Base-by-base conservation (phyloP, 2,113 vertebrate species). In the Excalfactoria chinensis region DNA sequence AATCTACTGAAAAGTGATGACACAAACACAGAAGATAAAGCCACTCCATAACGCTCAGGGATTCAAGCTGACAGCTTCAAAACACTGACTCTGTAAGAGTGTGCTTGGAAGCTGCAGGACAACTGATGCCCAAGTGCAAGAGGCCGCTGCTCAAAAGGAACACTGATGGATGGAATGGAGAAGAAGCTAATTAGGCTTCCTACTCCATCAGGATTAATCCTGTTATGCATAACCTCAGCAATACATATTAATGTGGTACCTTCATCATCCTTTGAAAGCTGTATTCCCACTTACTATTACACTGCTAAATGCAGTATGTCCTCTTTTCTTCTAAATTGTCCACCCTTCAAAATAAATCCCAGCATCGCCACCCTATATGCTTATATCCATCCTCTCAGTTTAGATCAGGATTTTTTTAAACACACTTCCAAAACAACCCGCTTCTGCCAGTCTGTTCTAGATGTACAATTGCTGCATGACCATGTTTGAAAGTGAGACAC, bases 1-100 rank as follows among this genome's bases (percentile, higher is more conserved):
- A 85, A 69, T 88, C 66, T 68, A 84, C 83, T 69, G 37, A 75
- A 58, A 95, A 93, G 48, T 41, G 35, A 77, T 84, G 76, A 91
- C 88, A 95, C 48, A 89, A 91, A 85, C 40, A 77, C 20, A 62
- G 11, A 89, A 78, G 48, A 86, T 56, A 83, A 88, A 91, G 46
- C 21, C 43, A 66, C 41, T 87, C 51, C 43, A 89, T 40, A 85
- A 77, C 1, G 7, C 46, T 82, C 56, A 72, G 37, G 60, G 60
- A 76, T 80, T 91, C 72, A 71, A 74, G 35, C 12, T 64, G 44
- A 86, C 66, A 74, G 43, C 71, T 80, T 56, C 56, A 71, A 81
- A 93, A 69, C 35, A 86, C 14, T 48, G 60, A 74, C 30, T 87
- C 56, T 60, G 43, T 87, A 32, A 37, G 95, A 80, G 28, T 3